Conservation (phyloP, 1,140 invertebrate genomes). For the Tetramorium alpestre region DNA sequence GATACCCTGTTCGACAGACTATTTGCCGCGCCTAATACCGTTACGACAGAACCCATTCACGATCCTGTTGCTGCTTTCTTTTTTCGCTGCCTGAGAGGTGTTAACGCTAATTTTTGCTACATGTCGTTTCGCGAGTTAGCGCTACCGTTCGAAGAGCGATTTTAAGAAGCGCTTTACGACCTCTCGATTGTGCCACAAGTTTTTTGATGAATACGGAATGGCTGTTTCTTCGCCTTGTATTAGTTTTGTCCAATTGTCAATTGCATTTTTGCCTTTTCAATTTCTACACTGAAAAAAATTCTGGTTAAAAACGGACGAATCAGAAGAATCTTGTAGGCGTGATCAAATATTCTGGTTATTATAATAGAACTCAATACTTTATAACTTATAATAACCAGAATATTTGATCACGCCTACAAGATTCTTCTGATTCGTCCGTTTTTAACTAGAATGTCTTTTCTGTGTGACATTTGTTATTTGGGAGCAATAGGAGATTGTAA, state of each 20-base stretch:
- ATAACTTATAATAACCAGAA: no score
- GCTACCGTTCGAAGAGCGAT: constrained; percentile 37
- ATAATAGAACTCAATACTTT: no score
- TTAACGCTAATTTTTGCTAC: constrained; percentile 44
- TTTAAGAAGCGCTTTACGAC: constrained; percentile 19
- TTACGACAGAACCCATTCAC: constrained; percentile 15
- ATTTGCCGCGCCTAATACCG: not conserved
- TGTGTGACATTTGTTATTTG: no score
- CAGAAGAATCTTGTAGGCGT: no score
- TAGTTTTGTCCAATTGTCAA: not conserved
- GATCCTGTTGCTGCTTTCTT: not conserved
- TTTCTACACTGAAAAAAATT: not conserved
- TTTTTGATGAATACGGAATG: constrained; percentile 6
- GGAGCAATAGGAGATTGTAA: not conserved
- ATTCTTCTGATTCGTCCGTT: no score
- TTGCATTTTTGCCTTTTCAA: not conserved
- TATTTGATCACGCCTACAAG: no score
- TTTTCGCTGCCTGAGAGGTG: not conserved
- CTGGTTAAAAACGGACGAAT: no score
- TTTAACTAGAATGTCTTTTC: no score
- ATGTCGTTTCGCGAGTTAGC: constrained; percentile 1
- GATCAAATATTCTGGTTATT: no score
- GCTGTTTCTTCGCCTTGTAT: not conserved
- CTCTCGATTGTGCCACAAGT: not conserved
- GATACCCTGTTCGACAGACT: constrained; percentile 18